Evolutionary conservation across 2,797 vertebrate species (phyloP), one percentile per base, ranked within the genome.

Genomic region (Staurois parvus): DNA sequence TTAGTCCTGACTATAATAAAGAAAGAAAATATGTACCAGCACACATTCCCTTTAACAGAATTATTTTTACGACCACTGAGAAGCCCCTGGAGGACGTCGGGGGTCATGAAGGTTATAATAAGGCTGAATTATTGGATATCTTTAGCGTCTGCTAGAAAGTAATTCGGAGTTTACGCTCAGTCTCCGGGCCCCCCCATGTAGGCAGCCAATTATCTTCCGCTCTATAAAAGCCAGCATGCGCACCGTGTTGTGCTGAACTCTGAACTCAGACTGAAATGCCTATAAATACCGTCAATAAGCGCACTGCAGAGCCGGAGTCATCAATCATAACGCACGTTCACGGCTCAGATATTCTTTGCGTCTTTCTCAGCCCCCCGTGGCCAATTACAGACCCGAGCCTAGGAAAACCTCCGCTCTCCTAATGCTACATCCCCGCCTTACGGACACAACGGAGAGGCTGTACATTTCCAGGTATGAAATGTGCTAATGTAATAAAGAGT

Each of bases 351-450:
- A 62, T 62, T 24, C 48, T 59, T 62, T 24, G 15, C 30, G 32
- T 34, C 75, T 32, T 13, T 26, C 24, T 56, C 9, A 21, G 29
- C 56, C 42, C 75, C 56, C 48, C 0, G 75, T 62, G 75, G 56
- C 75, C 52, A 76, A 76, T 76, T 76, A 76, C 32, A 62, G 21
- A 13, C 30, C 30, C 28, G 24, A 56, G 34, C 75, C 30, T 10
- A 48, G 45, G 56, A 37, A 34, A 34, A 32, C 7, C 52, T 32
- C 52, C 21, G 32, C 9, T 37, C 56, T 64, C 24, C 19, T 26
- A 32, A n/a, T 13, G 32, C 30, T 21, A 15, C 42, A 10, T 21
- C 42, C 72, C n/a, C 24, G 9, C 12, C 59, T 64, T 1, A 26
- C 21, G 21, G 21, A 64, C 21, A 26, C 59, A 64, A n/a, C 59